Evolutionary conservation across 2,888 invertebrate genomes (phyloP).

Genomic region (Hypsopygia costalis): DNA sequence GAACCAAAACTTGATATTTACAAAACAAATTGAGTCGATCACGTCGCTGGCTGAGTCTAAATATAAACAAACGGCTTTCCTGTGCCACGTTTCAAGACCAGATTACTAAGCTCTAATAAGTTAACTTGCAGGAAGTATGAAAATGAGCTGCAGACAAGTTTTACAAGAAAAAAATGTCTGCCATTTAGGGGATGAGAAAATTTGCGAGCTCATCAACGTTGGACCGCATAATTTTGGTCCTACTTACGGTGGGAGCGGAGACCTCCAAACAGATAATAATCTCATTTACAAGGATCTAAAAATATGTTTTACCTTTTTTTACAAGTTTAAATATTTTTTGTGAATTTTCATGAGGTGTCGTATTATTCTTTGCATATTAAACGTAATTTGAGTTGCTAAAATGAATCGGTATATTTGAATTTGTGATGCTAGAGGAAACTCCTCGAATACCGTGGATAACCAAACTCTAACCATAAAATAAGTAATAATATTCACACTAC

Average conservation of each 20-base stretch:
- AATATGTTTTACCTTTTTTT: slow-evolving; percentile 17
- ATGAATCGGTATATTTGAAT: no score
- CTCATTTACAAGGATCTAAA: slow-evolving; percentile 19
- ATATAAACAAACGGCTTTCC: no score
- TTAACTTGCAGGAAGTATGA: slow-evolving; percentile 11
- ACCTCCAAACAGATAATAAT: slow-evolving; percentile 23
- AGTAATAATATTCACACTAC: no score
- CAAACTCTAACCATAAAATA: no score
- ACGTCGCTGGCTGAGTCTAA: no score
- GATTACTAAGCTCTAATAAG: slow-evolving; percentile 6
- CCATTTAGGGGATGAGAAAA: slow-evolving; percentile 24
- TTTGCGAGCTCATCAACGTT: slow-evolving; percentile 26
- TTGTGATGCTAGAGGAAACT: no score
- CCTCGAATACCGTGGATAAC: no score
- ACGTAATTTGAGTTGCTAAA: no score
- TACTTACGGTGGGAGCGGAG: slow-evolving; percentile 11
- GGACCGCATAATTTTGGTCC: slow-evolving; percentile 21
- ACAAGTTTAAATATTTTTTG: slow-evolving; percentile 24
- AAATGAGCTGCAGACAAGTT: slow-evolving; percentile 15
- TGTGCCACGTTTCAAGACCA: not conserved
- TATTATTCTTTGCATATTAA: not conserved
- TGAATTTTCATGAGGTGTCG: slow-evolving; percentile 14
- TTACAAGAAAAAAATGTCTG: slow-evolving; percentile 19
- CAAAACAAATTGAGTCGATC: no score
- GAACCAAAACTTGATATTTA: no score